These are phyloP conservation scores for Hesperophylax magnus DNA, from an alignment of 1,140 invertebrate genomes.

Conservation along the genomic window DNA sequence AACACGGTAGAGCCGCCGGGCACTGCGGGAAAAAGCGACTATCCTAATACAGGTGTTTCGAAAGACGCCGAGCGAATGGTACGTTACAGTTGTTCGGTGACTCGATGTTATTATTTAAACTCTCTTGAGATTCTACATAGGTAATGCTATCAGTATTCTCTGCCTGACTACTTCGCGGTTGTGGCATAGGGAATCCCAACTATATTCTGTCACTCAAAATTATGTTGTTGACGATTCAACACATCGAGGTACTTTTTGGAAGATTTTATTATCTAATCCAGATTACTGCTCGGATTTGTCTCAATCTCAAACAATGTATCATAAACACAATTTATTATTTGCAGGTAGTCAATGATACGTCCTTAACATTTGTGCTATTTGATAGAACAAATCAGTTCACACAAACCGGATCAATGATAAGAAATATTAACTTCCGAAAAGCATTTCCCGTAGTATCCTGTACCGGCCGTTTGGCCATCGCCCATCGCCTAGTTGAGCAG, in stretches of 20 bases:
- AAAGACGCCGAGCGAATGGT: not conserved
- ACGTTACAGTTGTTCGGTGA: not conserved
- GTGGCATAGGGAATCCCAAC: constrained; percentile 34
- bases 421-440: not conserved
- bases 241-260: not conserved
- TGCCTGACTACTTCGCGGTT: constrained; percentile 36
- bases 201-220: not conserved
- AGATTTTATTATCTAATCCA: not conserved
- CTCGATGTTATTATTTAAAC: not conserved
- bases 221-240: constrained; percentile 15
- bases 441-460: constrained; percentile 6
- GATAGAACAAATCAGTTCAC: too few species aligned
- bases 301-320: not conserved
- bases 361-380: too few species aligned
- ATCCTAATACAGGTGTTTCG: not conserved
- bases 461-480: not conserved
- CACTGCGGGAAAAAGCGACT: not conserved
- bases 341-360: too few species aligned
- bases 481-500: constrained; percentile 24
- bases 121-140: not conserved
- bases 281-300: not conserved
- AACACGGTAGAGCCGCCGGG: not conserved
- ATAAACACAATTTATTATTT: too few species aligned
- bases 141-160: constrained; percentile 27
- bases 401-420: too few species aligned